Conservation (phyloP, 1,140 invertebrate species). For the Drosophila sp. region DNA sequence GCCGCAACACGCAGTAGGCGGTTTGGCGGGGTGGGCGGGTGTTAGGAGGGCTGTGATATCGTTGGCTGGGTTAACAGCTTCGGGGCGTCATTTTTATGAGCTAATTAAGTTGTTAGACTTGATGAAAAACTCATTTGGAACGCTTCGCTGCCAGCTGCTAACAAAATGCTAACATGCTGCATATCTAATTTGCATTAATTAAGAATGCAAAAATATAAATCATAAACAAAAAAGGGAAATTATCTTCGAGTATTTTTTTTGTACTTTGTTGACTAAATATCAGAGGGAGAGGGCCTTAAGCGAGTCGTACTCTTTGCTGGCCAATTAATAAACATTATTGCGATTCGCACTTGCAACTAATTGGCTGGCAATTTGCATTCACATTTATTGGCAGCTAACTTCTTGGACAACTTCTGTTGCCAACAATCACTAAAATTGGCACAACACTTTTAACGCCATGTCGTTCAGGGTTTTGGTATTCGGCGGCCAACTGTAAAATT, state of each 20-base stretch:
- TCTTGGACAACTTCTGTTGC: conserved; percentile 33
- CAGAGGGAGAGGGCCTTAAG: too few relatives aligned
- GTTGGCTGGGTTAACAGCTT: conserved; percentile 65
- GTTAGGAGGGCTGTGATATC: neutral
- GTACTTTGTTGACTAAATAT: conserved; percentile 1
- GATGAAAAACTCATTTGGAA: conserved; percentile 80
- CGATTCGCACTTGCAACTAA: conserved; percentile 52
- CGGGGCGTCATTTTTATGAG: conserved; percentile 80
- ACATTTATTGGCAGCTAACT: conserved; percentile 66
- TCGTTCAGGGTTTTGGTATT: conserved; percentile 34
- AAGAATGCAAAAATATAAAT: conserved; percentile 34
- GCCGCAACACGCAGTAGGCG: conserved; percentile 64
- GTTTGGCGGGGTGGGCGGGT: neutral
- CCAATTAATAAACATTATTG: conserved; percentile 52
- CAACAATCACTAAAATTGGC: conserved; percentile 23
- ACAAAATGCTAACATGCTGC: conserved; percentile 34
- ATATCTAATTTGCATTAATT: conserved; percentile 83
- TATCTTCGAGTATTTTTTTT: conserved; percentile 6
- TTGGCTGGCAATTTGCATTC: conserved; percentile 70
- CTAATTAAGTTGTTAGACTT: conserved; percentile 83
- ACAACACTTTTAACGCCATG: conserved; percentile 38
- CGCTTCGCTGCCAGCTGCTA: conserved; percentile 17
- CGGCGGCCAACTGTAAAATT: conserved; percentile 59
- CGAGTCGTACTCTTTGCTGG: neutral
- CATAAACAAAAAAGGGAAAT: conserved; percentile 13